phyloP scores from a whole-genome alignment of 1,140 invertebrate genomes.

The Pteromalus puparum region DNA sequence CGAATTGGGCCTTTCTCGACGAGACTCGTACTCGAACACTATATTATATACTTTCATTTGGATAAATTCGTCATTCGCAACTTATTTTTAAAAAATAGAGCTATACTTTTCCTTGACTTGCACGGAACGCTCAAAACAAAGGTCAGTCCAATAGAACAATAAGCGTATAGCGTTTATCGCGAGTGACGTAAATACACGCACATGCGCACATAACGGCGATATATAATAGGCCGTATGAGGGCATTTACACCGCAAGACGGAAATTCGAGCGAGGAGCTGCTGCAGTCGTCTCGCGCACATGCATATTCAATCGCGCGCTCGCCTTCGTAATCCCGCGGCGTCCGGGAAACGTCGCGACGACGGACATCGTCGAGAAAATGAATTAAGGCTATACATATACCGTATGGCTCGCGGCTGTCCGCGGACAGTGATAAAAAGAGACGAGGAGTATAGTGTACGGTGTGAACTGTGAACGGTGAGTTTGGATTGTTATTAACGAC shows the following conservation, averaged over 20 bases:
- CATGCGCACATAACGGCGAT: neutral
- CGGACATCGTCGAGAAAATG: conserved; percentile 26
- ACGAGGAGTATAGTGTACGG: too few species aligned
- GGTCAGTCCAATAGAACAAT: neutral
- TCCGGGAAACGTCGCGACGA: conserved; percentile 25
- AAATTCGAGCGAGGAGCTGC: conserved; percentile 17
- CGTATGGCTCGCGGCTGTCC: neutral
- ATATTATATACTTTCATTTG: too few species aligned
- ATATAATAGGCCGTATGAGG: conserved; percentile 18
- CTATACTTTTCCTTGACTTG: too few species aligned
- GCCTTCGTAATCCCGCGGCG: conserved; percentile 29
- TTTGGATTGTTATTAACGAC: too few species aligned
- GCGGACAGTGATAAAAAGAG: neutral
- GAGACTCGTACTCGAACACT: too few species aligned
- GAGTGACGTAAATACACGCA: neutral
- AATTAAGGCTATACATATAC: neutral
- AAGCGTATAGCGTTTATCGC: neutral
- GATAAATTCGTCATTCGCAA: too few species aligned
- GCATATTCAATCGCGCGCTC: conserved; percentile 34
- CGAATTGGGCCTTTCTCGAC: neutral
- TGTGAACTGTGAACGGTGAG: too few species aligned
- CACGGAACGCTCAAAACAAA: too few species aligned
- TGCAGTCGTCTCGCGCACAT: neutral
- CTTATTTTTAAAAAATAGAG: too few species aligned
- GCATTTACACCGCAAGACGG: conserved; percentile 25